These are phyloP conservation scores for Heliconius eleuchia DNA, from an alignment of 1,140 invertebrate genomes.

Conservation along the genomic window DNA sequence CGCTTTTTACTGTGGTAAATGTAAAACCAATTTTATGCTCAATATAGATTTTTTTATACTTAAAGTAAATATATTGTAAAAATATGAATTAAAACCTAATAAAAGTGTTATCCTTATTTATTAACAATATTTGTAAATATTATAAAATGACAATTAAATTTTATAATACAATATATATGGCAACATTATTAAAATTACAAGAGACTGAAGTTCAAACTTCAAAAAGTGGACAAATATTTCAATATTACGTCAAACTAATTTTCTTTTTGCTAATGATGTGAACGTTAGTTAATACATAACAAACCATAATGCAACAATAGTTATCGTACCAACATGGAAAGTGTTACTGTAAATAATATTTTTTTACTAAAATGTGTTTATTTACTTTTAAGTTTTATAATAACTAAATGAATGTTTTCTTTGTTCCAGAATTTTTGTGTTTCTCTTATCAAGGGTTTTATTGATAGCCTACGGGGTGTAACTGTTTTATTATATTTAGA, in stretches of 20 bases:
- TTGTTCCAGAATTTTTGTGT: conserved; percentile 83
- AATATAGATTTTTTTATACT: too few relatives aligned
- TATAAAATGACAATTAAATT: background rate
- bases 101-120: too few relatives aligned
- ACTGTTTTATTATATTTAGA: conserved; percentile 87
- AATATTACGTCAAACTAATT: conserved; percentile 53
- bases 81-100: too few relatives aligned
- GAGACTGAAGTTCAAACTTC: conserved; percentile 27
- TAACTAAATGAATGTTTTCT: conserved; percentile 46
- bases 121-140: background rate
- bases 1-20: too few relatives aligned
- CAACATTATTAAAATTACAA: conserved; percentile 1
- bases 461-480: conserved; percentile 87
- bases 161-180: background rate
- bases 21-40: too few relatives aligned
- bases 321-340: conserved; percentile 56
- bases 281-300: conserved; percentile 42
- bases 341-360: conserved; percentile 58
- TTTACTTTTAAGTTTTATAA: background rate
- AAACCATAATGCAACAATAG: conserved; percentile 53
- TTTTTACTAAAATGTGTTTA: conserved; percentile 10
- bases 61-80: too few relatives aligned
- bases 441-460: conserved; percentile 84
- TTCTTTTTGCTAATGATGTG: conserved; percentile 46
- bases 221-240: conserved; percentile 35